These are phyloP conservation scores for Palythoa grandis DNA, from an alignment of 92 coral and sea anemone genomes.

Conservation along the genomic window DNA sequence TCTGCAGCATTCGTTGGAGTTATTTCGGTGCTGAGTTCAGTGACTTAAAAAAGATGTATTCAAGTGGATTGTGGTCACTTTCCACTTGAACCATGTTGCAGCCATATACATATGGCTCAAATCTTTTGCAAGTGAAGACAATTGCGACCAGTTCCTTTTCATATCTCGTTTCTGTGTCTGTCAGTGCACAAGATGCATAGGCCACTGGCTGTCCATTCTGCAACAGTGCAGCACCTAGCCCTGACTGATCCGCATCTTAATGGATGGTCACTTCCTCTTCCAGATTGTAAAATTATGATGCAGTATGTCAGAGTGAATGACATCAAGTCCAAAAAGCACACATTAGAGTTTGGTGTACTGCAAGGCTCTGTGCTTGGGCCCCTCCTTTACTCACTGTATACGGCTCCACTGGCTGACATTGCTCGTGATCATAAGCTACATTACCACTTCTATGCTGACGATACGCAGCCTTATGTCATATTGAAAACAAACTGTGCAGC, in stretches of 20 bases:
- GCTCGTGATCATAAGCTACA: too few relatives aligned
- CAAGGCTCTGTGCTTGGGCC: too few relatives aligned
- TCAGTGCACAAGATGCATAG: neutral
- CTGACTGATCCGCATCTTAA: neutral
- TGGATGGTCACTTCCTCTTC: slow-evolving; percentile 37
- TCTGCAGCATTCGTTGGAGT: slow-evolving; percentile 13
- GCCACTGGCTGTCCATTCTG: slow-evolving; percentile 2
- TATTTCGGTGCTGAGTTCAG: slow-evolving; percentile 2
- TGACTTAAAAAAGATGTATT: neutral
- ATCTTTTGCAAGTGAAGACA: neutral
- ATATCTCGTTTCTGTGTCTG: neutral
- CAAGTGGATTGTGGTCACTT: slow-evolving; percentile 9
- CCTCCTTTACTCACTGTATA: too few relatives aligned
- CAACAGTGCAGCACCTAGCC: neutral
- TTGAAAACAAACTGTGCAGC: too few relatives aligned
- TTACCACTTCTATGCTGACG: too few relatives aligned
- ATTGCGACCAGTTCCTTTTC: neutral
- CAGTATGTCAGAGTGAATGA: too few relatives aligned
- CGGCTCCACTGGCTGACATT: too few relatives aligned
- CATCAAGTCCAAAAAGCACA: too few relatives aligned
- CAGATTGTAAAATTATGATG: slow-evolving; percentile 23
- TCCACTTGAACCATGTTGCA: neutral
- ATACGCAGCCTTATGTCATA: too few relatives aligned
- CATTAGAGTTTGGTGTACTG: too few relatives aligned
- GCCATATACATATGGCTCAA: neutral